phyloP scores from a whole-genome alignment of 2,888 invertebrate species.

The Agrilus cyanescens region DNA sequence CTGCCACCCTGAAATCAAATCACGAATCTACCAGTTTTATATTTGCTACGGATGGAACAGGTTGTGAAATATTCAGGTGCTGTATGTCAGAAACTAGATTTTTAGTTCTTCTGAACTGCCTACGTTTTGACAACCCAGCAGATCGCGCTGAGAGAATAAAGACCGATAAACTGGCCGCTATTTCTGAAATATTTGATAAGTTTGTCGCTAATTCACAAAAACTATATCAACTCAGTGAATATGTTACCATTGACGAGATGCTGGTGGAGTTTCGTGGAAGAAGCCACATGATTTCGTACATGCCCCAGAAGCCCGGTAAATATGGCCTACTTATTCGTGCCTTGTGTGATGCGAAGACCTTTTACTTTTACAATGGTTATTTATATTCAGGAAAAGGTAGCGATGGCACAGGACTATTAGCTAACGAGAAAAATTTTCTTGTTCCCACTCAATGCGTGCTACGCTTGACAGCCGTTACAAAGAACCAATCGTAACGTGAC shows the following conservation, averaged over 20 bases:
- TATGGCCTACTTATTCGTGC: slow-evolving; percentile 20
- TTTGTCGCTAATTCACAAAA: slow-evolving; percentile 11
- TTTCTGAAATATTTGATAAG: slow-evolving; percentile 7
- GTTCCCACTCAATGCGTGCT: not conserved
- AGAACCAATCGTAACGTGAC: slow-evolving; percentile 1
- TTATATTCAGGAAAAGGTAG: slow-evolving; percentile 17
- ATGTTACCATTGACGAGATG: slow-evolving; percentile 12
- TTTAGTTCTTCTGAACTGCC: slow-evolving; percentile 11
- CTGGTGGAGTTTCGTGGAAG: slow-evolving; percentile 9
- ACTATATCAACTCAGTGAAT: slow-evolving; percentile 7
- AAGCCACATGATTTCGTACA: slow-evolving; percentile 13
- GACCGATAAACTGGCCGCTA: slow-evolving; percentile 11
- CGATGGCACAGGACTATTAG: slow-evolving; percentile 10
- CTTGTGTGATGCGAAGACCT: slow-evolving; percentile 16
- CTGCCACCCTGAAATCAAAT: slow-evolving; percentile 15
- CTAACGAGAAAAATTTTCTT: not conserved
- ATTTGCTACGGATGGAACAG: slow-evolving; percentile 18
- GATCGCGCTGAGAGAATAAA: slow-evolving; percentile 10
- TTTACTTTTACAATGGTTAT: slow-evolving; percentile 17
- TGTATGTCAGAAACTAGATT: slow-evolving; percentile 16
- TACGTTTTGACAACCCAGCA: slow-evolving; percentile 19
- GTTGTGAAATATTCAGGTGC: slow-evolving; percentile 16
- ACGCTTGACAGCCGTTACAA: not conserved
- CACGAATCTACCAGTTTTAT: slow-evolving; percentile 14
- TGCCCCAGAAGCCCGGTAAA: slow-evolving; percentile 19